A percentile compares a stretch with the other conserved stretches of the same genome.
These are phyloP conservation scores for Tetanocera ferruginea DNA, from an alignment of 2,888 invertebrate genomes.

Conservation along the genomic window DNA sequence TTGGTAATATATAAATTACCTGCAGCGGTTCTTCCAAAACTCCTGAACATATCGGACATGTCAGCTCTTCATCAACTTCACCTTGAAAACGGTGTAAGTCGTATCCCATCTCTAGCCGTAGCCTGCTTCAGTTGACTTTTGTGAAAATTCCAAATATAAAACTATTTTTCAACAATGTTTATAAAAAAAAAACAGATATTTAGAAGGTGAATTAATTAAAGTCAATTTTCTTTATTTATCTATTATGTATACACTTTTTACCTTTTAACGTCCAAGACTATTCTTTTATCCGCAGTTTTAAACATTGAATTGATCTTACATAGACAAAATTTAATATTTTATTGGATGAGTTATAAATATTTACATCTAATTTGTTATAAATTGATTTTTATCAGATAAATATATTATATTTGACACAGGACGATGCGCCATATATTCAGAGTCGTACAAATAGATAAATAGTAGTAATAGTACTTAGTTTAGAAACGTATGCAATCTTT, in stretches of 20 bases:
- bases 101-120: conserved; percentile 83
- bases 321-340: background rate
- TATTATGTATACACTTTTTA: background rate
- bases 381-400: background rate
- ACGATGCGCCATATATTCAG: background rate
- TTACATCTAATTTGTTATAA: background rate
- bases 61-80: conserved; percentile 95
- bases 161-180: background rate
- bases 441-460: background rate
- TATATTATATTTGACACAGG: background rate
- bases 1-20: conserved; percentile 71
- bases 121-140: background rate
- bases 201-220: no score
- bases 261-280: background rate
- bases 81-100: conserved; percentile 94
- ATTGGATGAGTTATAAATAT: background rate
- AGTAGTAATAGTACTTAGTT: no score
- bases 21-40: conserved; percentile 96
- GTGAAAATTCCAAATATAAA: background rate
- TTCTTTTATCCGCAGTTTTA: background rate
- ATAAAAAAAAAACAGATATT: no score
- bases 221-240: no score
- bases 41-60: conserved; percentile 96
- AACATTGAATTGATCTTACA: background rate
- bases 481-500: no score